Evolutionary conservation across 92 coral and sea anemone genomes (phyloP).

Genomic region (Heteractis magnifica): DNA sequence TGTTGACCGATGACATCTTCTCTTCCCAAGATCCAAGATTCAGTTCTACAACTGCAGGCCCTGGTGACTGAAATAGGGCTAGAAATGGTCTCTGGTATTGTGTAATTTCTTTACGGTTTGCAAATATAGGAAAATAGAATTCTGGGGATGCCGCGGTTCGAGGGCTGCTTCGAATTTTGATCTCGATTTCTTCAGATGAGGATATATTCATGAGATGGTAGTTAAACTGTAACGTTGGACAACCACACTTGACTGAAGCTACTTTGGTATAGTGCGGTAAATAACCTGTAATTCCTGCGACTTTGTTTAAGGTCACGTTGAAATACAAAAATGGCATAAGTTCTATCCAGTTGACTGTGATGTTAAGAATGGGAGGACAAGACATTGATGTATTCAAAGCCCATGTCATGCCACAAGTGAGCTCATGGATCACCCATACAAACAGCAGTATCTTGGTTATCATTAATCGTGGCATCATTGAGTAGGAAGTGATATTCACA

Average conservation of each 20-base stretch:
- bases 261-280: background rate
- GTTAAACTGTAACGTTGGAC: background rate
- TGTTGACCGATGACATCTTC: background rate
- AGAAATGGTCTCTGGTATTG: conserved; percentile 17
- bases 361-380: conserved; percentile 1
- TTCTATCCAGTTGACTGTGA: background rate
- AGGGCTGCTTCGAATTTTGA: background rate
- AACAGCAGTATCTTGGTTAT: background rate
- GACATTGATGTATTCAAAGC: background rate
- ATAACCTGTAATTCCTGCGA: background rate
- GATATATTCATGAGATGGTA: background rate
- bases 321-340: background rate
- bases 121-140: conserved; percentile 8
- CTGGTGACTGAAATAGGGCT: background rate
- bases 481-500: too few species aligned
- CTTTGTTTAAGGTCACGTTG: background rate
- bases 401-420: background rate
- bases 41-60: conserved; percentile 7
- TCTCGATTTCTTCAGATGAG: conserved; percentile 11
- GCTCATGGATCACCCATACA: background rate
- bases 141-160: background rate
- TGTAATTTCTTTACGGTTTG: background rate
- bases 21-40: conserved; percentile 1
- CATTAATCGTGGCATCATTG: background rate
- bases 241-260: background rate